phyloP scores from a whole-genome alignment of 2,113 vertebrate genomes.

The Ciconia boyciana region DNA sequence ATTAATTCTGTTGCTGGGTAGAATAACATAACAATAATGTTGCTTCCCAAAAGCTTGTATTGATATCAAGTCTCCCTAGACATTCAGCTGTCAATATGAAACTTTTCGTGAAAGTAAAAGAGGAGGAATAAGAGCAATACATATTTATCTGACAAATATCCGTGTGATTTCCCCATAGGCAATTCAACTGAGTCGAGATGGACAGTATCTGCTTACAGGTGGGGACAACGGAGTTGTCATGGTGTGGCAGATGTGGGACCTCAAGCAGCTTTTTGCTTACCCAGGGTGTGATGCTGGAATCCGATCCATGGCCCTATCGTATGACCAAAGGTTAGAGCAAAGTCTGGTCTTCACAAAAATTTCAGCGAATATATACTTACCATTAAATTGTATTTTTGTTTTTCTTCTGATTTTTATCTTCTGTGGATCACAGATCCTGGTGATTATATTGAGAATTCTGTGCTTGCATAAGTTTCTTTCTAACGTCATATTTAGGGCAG shows the following conservation, averaged over 20 bases:
- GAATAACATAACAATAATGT: neutral
- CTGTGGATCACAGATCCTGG: neutral
- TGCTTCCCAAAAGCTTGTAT: neutral
- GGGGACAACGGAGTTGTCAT: conserved; percentile 89
- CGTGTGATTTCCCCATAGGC: conserved; percentile 73
- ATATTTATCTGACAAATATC: neutral
- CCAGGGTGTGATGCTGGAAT: conserved; percentile 95
- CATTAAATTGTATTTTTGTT: neutral
- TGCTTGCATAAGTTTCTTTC: neutral
- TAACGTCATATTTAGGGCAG: neutral
- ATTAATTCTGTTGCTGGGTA: neutral
- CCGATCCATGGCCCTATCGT: conserved; percentile 94
- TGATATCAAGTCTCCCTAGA: neutral
- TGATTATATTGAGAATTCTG: neutral
- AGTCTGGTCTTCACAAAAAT: neutral
- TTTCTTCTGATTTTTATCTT: neutral
- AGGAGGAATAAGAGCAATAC: neutral
- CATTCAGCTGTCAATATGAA: neutral
- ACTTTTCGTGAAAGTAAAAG: neutral
- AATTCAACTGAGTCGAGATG: conserved; percentile 91
- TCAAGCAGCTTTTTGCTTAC: conserved; percentile 91
- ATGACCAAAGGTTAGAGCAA: conserved; percentile 91
- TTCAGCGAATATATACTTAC: neutral
- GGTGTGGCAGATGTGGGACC: conserved; percentile 89
- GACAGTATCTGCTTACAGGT: conserved; percentile 94